Evolutionary conservation across 2,113 vertebrate species (phyloP).

Genomic region (Phyllopteryx taeniolatus): DNA sequence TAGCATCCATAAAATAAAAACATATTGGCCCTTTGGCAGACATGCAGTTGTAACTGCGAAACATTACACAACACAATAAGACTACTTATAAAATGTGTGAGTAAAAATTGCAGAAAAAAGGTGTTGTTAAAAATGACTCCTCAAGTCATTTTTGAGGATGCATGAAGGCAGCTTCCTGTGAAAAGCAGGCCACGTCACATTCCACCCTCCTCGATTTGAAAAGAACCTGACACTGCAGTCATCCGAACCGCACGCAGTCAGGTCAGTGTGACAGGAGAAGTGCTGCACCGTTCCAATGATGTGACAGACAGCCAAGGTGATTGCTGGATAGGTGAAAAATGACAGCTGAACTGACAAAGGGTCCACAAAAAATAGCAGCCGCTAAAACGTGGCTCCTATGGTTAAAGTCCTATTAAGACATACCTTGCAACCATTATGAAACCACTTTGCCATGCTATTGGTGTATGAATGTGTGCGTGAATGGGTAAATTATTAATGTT

Average conservation of each 20-base stretch:
- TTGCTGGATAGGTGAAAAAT: background rate
- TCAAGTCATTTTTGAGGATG: background rate
- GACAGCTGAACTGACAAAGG: background rate
- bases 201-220: background rate
- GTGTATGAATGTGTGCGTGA: too few relatives aligned
- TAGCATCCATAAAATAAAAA: too few relatives aligned
- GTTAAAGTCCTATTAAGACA: background rate
- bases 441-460: background rate
- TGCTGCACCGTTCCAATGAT: background rate
- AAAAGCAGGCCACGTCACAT: background rate
- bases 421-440: background rate
- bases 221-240: background rate
- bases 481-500: too few relatives aligned
- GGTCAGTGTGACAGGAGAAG: slow-evolving; percentile 12
- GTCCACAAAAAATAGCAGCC: background rate
- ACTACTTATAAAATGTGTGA: background rate
- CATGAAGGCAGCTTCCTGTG: background rate
- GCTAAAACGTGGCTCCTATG: background rate
- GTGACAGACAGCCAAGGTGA: slow-evolving; percentile 13
- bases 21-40: too few relatives aligned
- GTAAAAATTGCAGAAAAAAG: background rate
- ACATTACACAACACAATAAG: too few relatives aligned
- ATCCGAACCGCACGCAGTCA: background rate
- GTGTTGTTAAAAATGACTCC: background rate
- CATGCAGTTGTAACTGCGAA: too few relatives aligned